Percentiles rank a stretch among this genome's conserved stretches.
These are phyloP conservation scores for Xestoiulus laeticollis DNA, from an alignment of 2,888 invertebrate species.

Conservation along the genomic window DNA sequence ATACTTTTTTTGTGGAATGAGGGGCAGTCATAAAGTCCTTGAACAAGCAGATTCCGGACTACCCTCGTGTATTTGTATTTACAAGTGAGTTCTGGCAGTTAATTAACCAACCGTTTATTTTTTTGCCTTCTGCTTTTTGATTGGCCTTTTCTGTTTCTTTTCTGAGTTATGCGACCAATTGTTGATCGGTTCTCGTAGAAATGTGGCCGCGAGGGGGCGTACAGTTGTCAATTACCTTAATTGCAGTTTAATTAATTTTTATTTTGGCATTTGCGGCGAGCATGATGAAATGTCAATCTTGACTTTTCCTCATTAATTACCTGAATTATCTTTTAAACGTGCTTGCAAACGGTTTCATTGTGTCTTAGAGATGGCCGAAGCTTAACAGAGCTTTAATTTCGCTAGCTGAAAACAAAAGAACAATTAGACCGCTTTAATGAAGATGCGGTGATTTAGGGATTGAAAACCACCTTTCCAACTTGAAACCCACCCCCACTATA, in stretches of 20 bases:
- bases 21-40: not conserved
- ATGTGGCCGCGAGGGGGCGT: slow-evolving; percentile 49
- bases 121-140: not conserved
- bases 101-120: slow-evolving; percentile 16
- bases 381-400: slow-evolving; percentile 34
- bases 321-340: slow-evolving; percentile 46
- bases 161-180: not conserved
- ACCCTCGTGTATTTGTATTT: not conserved
- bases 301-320: slow-evolving; percentile 53
- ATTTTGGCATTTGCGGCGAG: slow-evolving; percentile 51
- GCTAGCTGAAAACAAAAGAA: slow-evolving; percentile 46
- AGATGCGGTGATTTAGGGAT: slow-evolving; percentile 43
- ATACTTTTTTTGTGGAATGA: too few species aligned
- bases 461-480: not conserved
- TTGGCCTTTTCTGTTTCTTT: not conserved
- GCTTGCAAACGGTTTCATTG: slow-evolving; percentile 43
- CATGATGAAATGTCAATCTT: slow-evolving; percentile 53
- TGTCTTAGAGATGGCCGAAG: not conserved
- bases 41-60: not conserved
- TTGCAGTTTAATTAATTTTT: slow-evolving; percentile 55
- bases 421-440: slow-evolving; percentile 50
- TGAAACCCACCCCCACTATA: not conserved
- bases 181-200: not conserved
- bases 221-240: slow-evolving; percentile 54
- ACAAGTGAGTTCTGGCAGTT: slow-evolving; percentile 31